A percentile compares a stretch with the other conserved stretches of the same genome.
Evolutionary conservation across 2,888 invertebrate species (phyloP).

Genomic region (Gryllus longicercus): DNA sequence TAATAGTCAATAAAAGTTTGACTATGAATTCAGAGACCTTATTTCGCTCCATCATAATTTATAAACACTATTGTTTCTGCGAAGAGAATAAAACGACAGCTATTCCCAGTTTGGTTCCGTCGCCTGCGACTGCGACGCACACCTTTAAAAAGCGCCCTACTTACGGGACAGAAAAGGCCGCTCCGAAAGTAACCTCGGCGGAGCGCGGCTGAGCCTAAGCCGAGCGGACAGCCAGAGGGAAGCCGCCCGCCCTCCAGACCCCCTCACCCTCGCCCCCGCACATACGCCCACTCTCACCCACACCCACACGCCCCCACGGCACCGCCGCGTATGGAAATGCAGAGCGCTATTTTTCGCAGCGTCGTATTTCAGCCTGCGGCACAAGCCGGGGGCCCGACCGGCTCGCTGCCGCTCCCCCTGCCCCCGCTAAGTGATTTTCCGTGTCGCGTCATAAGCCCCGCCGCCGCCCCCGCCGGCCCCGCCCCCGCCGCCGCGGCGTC

Average conservation of each 20-base stretch:
- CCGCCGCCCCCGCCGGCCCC: neutral
- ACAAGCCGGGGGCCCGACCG: neutral
- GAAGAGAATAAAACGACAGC: too few species aligned
- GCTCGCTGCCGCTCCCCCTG: neutral
- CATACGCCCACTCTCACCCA: too few species aligned
- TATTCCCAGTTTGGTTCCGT: too few species aligned
- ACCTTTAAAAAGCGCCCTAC: too few species aligned
- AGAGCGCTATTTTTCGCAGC: constrained; percentile 5
- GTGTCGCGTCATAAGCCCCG: constrained; percentile 3
- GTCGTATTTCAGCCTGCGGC: constrained; percentile 2
- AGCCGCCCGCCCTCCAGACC: neutral
- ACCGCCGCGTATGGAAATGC: neutral
- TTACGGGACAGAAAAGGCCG: too few species aligned
- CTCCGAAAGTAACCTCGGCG: too few species aligned
- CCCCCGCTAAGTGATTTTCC: constrained; percentile 1
- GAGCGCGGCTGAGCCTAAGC: neutral
- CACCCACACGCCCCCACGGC: too few species aligned
- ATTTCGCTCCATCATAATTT: too few species aligned
- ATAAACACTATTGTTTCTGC: too few species aligned
- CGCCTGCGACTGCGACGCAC: too few species aligned
- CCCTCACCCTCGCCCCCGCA: neutral
- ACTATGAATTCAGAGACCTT: too few species aligned
- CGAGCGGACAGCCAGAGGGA: neutral
- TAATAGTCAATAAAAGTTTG: too few species aligned
- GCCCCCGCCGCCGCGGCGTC: neutral